A percentile compares a stretch with the other conserved stretches of the same genome.
These are phyloP conservation scores for Osedax frankpressi DNA, from an alignment of 2,888 invertebrate species.

Conservation along the genomic window DNA sequence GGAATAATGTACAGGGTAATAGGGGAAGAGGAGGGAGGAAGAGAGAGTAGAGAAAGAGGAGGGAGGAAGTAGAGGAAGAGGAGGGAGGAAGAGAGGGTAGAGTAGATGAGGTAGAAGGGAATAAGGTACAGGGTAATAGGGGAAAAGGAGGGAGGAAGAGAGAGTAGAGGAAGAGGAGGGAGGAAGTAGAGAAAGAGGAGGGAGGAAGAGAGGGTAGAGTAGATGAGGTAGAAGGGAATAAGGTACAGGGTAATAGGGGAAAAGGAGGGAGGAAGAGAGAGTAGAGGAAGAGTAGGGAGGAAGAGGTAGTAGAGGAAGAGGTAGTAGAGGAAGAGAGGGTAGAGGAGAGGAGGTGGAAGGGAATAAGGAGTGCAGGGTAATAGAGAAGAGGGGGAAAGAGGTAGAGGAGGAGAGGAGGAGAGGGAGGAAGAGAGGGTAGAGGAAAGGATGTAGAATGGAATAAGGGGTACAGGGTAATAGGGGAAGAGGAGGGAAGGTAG, in stretches of 20 bases:
- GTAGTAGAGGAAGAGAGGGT: background rate
- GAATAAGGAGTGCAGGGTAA: background rate
- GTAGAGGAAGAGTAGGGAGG: background rate
- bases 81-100: background rate
- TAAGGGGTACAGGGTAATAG: background rate
- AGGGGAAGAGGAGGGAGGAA: background rate
- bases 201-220: background rate
- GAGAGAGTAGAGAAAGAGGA: too few species aligned
- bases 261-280: background rate
- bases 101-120: background rate
- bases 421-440: background rate
- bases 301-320: background rate
- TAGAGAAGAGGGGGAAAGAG: background rate
- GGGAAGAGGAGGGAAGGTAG: background rate
- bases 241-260: background rate
- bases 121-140: background rate
- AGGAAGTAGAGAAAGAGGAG: too few species aligned
- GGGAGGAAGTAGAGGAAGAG: background rate
- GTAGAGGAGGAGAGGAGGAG: background rate
- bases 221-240: background rate
- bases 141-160: background rate
- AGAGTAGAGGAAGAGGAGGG: too few species aligned
- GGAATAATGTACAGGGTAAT: background rate
- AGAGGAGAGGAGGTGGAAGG: background rate
- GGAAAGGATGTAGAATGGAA: background rate